Evolutionary conservation across 2,113 vertebrate species (phyloP).

Genomic region (Charadrius vociferus): DNA sequence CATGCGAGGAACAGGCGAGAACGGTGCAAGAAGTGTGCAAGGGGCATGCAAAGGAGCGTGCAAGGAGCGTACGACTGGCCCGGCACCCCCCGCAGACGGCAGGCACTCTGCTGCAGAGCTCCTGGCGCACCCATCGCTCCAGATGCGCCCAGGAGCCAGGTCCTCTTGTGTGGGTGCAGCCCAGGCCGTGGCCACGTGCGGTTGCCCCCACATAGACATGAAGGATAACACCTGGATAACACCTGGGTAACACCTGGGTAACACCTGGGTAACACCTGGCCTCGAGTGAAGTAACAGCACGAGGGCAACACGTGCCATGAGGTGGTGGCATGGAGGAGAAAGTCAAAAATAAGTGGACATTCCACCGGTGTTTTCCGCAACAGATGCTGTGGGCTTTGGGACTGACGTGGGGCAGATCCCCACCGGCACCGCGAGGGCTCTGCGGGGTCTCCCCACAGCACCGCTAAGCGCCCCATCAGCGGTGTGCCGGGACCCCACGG

Average conservation of each 20-base stretch:
- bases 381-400: background rate
- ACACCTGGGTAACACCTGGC: too few species aligned
- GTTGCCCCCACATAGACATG: background rate
- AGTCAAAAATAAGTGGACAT: rapidly evolving
- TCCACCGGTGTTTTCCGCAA: background rate
- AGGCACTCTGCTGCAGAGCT: background rate
- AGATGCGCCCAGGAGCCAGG: background rate
- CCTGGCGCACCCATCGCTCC: rapidly evolving
- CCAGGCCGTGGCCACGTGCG: rapidly evolving
- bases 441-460: rapidly evolving
- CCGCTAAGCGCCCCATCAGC: background rate
- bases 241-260: too few species aligned
- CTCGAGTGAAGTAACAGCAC: rapidly evolving
- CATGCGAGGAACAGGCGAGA: too few species aligned
- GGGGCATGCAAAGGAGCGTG: background rate
- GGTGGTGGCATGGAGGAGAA: background rate
- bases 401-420: background rate
- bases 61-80: rapidly evolving
- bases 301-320: rapidly evolving
- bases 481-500: rapidly evolving
- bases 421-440: background rate
- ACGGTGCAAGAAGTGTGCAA: background rate
- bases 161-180: background rate
- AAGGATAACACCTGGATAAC: background rate
- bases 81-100: background rate